phyloP scores from a whole-genome alignment of 2,888 invertebrate genomes.

The Dynastes tityus region DNA sequence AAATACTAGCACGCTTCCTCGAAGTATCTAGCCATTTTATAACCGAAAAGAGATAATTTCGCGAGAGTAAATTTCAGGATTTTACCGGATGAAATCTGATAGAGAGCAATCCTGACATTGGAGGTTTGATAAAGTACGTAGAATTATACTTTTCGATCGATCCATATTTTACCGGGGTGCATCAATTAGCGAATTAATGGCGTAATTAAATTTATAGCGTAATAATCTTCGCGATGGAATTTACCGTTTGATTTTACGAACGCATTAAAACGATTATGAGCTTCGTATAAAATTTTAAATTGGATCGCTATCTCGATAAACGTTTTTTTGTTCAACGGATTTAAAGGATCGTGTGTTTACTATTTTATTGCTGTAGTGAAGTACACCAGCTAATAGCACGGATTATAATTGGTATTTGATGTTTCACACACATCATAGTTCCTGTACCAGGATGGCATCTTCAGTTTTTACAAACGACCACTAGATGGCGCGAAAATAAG shows the following conservation, averaged over 20 bases:
- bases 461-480: no score
- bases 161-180: not conserved
- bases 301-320: no score
- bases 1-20: not conserved
- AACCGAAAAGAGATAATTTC: not conserved
- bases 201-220: not conserved
- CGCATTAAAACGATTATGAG: not conserved
- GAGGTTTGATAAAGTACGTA: not conserved
- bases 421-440: no score
- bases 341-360: no score
- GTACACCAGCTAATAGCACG: no score
- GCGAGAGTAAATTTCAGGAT: not conserved
- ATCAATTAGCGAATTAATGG: slow-evolving; percentile 6
- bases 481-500: no score
- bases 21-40: slow-evolving; percentile 7
- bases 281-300: no score
- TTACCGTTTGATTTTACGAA: not conserved
- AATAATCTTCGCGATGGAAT: slow-evolving; percentile 1
- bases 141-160: not conserved
- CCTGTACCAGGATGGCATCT: no score
- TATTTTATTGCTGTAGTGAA: no score
- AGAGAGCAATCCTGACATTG: not conserved
- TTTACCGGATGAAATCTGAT: slow-evolving; percentile 11
- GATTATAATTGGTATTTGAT: no score
- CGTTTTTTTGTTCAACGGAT: no score